These are phyloP conservation scores for Meloidogyne hapla DNA, from an alignment of 1,140 invertebrate species.

Conservation along the genomic window DNA sequence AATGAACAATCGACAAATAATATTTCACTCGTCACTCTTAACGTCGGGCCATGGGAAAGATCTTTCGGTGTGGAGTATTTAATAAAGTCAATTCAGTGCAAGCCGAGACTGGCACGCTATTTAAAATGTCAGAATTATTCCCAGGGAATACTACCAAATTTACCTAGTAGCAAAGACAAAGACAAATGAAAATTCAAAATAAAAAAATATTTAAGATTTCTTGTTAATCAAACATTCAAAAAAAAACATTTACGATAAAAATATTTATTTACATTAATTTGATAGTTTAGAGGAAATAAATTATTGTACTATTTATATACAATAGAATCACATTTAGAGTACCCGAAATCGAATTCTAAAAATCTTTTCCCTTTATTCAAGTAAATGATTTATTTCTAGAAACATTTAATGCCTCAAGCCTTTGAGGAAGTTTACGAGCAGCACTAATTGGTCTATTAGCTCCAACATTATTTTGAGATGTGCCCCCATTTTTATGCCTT, in stretches of 20 bases:
- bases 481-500: slow-evolving; percentile 10
- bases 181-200: too few relatives aligned
- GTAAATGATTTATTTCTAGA: slow-evolving; percentile 51
- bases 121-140: too few relatives aligned
- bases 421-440: slow-evolving; percentile 35
- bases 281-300: too few relatives aligned
- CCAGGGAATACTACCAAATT: too few relatives aligned
- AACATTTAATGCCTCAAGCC: slow-evolving; percentile 43
- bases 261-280: too few relatives aligned
- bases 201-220: too few relatives aligned
- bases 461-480: neutral
- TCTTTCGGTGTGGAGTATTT: neutral
- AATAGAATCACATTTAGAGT: neutral
- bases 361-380: slow-evolving; percentile 20
- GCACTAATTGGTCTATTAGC: slow-evolving; percentile 35
- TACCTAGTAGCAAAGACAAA: too few relatives aligned
- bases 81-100: neutral
- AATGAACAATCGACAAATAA: neutral
- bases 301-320: too few relatives aligned
- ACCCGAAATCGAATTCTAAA: neutral
- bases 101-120: too few relatives aligned
- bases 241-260: too few relatives aligned
- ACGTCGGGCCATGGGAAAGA: neutral
- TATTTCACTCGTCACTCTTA: neutral
- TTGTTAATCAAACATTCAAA: too few relatives aligned